phyloP scores from a whole-genome alignment of 1,140 invertebrate species.

The Drosophila malerkotliana region DNA sequence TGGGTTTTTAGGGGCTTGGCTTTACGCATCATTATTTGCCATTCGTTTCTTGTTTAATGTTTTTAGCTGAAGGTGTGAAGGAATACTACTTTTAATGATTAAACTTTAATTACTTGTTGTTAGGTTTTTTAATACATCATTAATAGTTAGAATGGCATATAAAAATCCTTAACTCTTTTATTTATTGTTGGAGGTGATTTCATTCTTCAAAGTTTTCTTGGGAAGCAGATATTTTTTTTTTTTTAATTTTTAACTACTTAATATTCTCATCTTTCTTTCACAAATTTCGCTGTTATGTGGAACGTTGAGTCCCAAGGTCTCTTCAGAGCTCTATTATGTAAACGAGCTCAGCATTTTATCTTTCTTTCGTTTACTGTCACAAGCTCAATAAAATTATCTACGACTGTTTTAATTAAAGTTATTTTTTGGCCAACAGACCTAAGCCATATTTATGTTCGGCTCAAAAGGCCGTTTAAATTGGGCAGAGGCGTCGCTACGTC shows the following conservation, averaged over 20 bases:
- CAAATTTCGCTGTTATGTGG: constrained; percentile 40
- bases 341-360: constrained; percentile 30
- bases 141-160: neutral
- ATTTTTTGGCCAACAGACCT: constrained; percentile 5
- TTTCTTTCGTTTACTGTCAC: constrained; percentile 36
- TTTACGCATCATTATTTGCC: constrained; percentile 56
- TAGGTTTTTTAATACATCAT: neutral
- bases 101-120: constrained; percentile 4
- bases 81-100: constrained; percentile 23
- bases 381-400: constrained; percentile 47
- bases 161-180: neutral
- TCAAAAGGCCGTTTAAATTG: constrained; percentile 10
- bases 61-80: constrained; percentile 26
- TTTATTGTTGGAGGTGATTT: constrained; percentile 27
- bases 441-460: constrained; percentile 27
- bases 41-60: constrained; percentile 25
- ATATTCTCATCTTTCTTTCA: constrained; percentile 24
- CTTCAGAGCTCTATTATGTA: constrained; percentile 36
- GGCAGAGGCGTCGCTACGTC: constrained; percentile 5
- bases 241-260: neutral
- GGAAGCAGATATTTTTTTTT: neutral
- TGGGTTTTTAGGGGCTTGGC: constrained; percentile 25
- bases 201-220: neutral
- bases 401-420: constrained; percentile 49
- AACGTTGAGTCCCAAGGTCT: constrained; percentile 27